These are phyloP conservation scores for Palythoa grandiflora DNA, from an alignment of 92 coral and sea anemone species.

Conservation along the genomic window DNA sequence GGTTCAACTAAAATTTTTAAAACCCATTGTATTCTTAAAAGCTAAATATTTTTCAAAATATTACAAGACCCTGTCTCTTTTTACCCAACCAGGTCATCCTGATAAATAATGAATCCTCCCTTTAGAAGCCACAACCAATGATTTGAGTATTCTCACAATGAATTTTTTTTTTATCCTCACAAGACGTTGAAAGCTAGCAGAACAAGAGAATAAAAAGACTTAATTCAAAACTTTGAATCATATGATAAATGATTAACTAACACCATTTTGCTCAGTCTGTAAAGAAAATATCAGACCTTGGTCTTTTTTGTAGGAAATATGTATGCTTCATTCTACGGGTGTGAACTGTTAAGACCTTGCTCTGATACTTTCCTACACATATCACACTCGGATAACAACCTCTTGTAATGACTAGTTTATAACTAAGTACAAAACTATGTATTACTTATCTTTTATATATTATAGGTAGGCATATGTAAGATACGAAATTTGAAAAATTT, in stretches of 20 bases:
- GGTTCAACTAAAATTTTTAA: too few relatives aligned
- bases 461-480: not conserved
- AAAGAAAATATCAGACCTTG: not conserved
- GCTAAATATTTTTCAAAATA: too few relatives aligned
- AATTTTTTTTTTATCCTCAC: not conserved
- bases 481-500: not conserved
- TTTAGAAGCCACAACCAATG: not conserved
- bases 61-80: too few relatives aligned
- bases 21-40: too few relatives aligned
- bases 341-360: conserved; percentile 5
- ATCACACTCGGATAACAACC: not conserved
- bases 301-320: not conserved
- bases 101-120: not conserved
- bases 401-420: not conserved
- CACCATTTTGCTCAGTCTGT: not conserved
- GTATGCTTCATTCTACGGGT: not conserved
- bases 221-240: not conserved
- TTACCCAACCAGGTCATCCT: not conserved
- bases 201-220: not conserved
- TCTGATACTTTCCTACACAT: not conserved
- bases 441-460: not conserved
- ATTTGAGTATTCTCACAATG: not conserved
- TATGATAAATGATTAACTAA: not conserved
- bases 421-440: conserved; percentile 6
- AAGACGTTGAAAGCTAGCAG: not conserved